These are phyloP conservation scores for Ephialtes manifestator DNA, from an alignment of 2,888 invertebrate species.

Conservation along the genomic window DNA sequence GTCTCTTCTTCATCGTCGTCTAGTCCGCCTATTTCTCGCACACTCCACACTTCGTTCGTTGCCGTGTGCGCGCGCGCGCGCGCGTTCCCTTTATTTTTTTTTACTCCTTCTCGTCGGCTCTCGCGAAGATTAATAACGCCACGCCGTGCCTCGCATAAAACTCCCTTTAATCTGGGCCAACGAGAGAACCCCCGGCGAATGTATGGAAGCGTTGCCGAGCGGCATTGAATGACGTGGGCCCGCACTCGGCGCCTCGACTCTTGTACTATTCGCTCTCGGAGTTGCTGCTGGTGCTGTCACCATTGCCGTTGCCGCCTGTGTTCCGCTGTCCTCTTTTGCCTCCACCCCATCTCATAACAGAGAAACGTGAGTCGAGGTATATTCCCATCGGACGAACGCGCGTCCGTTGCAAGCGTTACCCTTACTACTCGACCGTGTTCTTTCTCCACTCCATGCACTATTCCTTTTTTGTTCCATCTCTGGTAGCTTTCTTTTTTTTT, in stretches of 20 bases:
- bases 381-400: slow-evolving; percentile 65
- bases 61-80: slow-evolving; percentile 31
- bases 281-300: slow-evolving; percentile 45
- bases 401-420: slow-evolving; percentile 49
- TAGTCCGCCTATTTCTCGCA: slow-evolving; percentile 55
- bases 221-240: slow-evolving; percentile 67
- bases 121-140: slow-evolving; percentile 80
- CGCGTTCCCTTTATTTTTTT: slow-evolving; percentile 30
- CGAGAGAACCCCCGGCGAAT: slow-evolving; percentile 68
- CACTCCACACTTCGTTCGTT: slow-evolving; percentile 31
- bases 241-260: slow-evolving; percentile 59
- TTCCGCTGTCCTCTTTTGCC: slow-evolving; percentile 24
- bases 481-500: slow-evolving; percentile 17
- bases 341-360: slow-evolving; percentile 57
- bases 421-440: slow-evolving; percentile 36
- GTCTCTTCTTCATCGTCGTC: slow-evolving; percentile 45
- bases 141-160: slow-evolving; percentile 77
- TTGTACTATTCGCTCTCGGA: slow-evolving; percentile 59
- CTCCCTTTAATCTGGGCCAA: slow-evolving; percentile 80
- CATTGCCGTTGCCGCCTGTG: slow-evolving; percentile 47
- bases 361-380: slow-evolving; percentile 56
- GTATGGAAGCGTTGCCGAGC: slow-evolving; percentile 62
- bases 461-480: slow-evolving; percentile 44
- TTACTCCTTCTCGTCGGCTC: slow-evolving; percentile 70
- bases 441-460: slow-evolving; percentile 31